Evolutionary conservation across 2,113 vertebrate genomes (phyloP).

Genomic region (Eurystomus gularis): DNA sequence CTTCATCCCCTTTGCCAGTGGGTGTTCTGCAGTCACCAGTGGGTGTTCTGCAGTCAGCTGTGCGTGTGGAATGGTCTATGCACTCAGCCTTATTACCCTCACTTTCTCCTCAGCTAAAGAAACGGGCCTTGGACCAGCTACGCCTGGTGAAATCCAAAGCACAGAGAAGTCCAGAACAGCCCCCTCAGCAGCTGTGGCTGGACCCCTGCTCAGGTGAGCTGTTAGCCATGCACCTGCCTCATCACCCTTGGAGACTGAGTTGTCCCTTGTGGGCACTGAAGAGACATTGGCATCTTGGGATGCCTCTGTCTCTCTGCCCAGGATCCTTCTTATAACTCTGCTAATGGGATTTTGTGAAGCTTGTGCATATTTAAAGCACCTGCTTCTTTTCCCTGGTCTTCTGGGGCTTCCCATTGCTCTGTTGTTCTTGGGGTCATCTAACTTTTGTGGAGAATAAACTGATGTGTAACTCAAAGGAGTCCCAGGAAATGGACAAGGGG

Average conservation of each 20-base stretch:
- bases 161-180: not conserved
- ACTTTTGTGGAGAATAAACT: not conserved
- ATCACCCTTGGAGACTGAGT: not conserved
- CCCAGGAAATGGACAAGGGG: not conserved
- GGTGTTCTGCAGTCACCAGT: not conserved
- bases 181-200: constrained; percentile 41
- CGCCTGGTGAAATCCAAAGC: constrained; percentile 72
- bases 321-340: not conserved
- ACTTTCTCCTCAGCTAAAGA: constrained; percentile 69
- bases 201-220: constrained; percentile 70
- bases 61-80: not conserved
- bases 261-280: not conserved
- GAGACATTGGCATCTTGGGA: not conserved
- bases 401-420: not conserved
- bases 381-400: not conserved
- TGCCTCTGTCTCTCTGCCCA: not conserved
- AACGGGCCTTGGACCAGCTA: constrained; percentile 72
- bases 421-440: not conserved
- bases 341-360: not conserved
- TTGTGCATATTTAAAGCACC: not conserved
- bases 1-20: not conserved
- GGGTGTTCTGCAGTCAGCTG: not conserved
- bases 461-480: not conserved
- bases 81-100: not conserved
- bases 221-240: not conserved